Base-by-base conservation (phyloP, 92 coral and sea anemone species). In the Porites cylindrica region DNA sequence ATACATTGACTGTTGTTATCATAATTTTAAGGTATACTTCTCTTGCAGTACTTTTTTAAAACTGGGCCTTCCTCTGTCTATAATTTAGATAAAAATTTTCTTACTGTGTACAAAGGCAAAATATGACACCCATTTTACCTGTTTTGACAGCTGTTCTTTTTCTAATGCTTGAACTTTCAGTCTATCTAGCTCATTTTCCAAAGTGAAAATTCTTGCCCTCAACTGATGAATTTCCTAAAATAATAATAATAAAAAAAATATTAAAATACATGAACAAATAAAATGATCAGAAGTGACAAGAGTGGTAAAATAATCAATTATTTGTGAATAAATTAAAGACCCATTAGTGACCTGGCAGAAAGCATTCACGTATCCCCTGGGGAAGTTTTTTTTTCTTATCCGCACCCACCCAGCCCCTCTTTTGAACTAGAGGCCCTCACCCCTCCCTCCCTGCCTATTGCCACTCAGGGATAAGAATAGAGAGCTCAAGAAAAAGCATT, bases 171-270 rank as follows among this genome's bases (percentile, higher is more conserved):
- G 89, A 12, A 90, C 90, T 76, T 92, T 92, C 8, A 93, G 82
- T 72, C 86, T 82, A 59, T 89, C 88, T 60, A 94, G 51, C 85
- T 95, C 99, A 78, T 88, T 88, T 63, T 95, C 95, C 20, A 97
- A 84, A 20, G 89, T 91, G 70, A 94, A 95, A 68, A 95, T 87
- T 82, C 76, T 84, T 38, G 98, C 88, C 68, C 83, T 88, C 8
- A 92, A 64, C 70, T 93, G 92, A 59, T 95, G 82, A 43, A 93
- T 70, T 63, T 89, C 93, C 99, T 97, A 78, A 10, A 78, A 76
- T 79, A 69, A 12, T 13, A 29, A 70, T 2, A 19, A 32, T 7
- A 18, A 32, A 66, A 66, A 20, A 18, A 66, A 7, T 6, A 18
- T 59, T 59, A 0, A 59, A 8, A 17, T 59, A 59, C 32, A 29